These are phyloP conservation scores for Drosophila crucigera DNA, from an alignment of 2,888 invertebrate species.

Conservation along the genomic window DNA sequence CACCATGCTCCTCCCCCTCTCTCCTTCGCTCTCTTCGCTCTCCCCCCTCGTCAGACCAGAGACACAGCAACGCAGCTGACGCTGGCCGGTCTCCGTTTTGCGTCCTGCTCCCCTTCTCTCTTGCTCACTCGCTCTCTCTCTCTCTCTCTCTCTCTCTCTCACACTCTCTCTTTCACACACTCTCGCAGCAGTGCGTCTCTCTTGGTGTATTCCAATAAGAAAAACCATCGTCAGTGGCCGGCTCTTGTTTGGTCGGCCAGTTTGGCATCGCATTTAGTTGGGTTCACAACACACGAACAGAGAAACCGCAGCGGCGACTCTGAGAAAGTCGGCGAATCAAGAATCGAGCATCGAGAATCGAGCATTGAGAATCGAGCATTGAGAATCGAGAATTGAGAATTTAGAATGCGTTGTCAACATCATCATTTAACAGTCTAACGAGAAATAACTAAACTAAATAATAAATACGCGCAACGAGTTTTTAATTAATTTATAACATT, in stretches of 20 bases:
- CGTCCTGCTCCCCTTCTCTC: conserved; percentile 17
- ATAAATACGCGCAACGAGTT: conserved; percentile 22
- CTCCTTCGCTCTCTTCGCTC: background rate
- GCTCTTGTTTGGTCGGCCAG: conserved; percentile 69
- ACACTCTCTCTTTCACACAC: conserved; percentile 3
- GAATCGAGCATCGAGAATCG: conserved; percentile 36
- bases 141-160: background rate
- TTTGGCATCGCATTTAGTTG: conserved; percentile 85
- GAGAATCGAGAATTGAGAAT: conserved; percentile 3
- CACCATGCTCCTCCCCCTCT: conserved; percentile 2
- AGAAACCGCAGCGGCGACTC: conserved; percentile 75
- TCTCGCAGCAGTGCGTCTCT: conserved; percentile 5
- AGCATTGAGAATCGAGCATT: conserved; percentile 18
- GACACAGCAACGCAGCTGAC: conserved; percentile 64
- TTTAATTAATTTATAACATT: conserved; percentile 49
- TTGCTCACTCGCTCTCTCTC: background rate
- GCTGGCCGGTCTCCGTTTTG: conserved; percentile 64
- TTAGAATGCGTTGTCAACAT: conserved; percentile 31
- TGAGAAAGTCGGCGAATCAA: conserved; percentile 31
- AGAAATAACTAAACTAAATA: conserved; percentile 5
- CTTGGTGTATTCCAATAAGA: conserved; percentile 66
- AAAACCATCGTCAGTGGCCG: conserved; percentile 63
- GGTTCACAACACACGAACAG: conserved; percentile 80
- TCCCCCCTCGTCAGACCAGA: conserved; percentile 16
- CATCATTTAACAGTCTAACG: conserved; percentile 43